Percentiles rank a stretch among this genome's conserved stretches.
Conservation (phyloP, 2,113 vertebrate species). For the Sylvicapra grimmia region DNA sequence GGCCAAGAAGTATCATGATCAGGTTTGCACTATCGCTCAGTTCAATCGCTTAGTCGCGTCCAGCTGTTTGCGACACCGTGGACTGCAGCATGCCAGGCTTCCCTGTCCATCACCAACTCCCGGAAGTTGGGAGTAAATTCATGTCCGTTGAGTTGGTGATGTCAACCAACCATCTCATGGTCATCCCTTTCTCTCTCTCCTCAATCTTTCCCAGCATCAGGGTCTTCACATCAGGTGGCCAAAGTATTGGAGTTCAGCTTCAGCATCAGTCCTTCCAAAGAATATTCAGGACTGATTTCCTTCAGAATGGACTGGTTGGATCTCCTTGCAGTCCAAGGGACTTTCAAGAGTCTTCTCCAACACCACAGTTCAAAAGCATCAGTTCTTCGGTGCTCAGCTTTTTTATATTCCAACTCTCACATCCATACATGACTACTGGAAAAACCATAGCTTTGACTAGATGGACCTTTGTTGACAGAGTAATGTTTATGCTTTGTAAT, state of each 20-base stretch:
- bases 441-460: background rate
- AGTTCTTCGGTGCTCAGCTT: background rate
- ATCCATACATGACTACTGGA: background rate
- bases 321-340: background rate
- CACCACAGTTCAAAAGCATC: background rate
- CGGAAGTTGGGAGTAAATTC: background rate
- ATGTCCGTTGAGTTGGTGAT: background rate
- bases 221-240: background rate
- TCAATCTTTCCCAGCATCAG: background rate
- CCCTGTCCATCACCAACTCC: background rate
- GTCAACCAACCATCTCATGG: background rate
- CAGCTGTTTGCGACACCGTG: background rate
- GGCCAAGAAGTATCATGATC: background rate
- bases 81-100: background rate
- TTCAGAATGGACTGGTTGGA: background rate
- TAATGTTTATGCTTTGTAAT: background rate
- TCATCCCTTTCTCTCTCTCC: background rate
- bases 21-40: background rate
- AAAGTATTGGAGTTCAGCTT: background rate
- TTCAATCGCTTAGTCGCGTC: fast-evolving
- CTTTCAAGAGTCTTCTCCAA: background rate
- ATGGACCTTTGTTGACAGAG: background rate
- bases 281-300: background rate
- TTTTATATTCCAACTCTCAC: background rate
- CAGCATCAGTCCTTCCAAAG: background rate